phyloP scores from a whole-genome alignment of 2,113 vertebrate species.

The Hippolais icterina region DNA sequence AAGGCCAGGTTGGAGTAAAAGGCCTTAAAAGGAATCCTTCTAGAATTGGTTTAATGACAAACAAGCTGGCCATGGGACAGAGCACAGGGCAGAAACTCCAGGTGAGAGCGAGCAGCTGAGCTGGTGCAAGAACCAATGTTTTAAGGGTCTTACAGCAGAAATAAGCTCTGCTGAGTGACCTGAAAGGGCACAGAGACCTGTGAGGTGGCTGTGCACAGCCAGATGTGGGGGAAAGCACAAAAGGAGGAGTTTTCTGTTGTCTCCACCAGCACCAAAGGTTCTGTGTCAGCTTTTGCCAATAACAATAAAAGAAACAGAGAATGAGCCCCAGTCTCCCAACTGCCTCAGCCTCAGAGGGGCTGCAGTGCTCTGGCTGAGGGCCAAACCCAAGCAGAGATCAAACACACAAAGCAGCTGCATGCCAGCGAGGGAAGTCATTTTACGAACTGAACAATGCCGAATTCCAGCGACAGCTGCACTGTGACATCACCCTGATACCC shows the following conservation, averaged over 20 bases:
- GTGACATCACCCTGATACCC: not conserved
- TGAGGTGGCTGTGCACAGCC: not conserved
- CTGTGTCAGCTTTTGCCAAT: not conserved
- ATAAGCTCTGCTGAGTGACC: not conserved
- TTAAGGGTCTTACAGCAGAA: not conserved
- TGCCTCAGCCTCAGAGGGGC: not conserved
- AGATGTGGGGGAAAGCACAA: not conserved
- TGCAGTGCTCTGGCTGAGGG: not conserved
- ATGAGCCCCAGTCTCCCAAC: rapidly evolving
- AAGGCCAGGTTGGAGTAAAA: not conserved
- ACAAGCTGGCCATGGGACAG: not conserved
- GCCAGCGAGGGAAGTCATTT: not conserved
- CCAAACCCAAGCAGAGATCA: not conserved
- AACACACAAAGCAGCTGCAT: not conserved
- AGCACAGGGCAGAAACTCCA: not conserved
- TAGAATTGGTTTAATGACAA: not conserved
- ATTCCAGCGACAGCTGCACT: not conserved
- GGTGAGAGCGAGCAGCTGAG: not conserved
- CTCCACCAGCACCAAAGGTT: not conserved
- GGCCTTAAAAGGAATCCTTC: not conserved
- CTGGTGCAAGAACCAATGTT: not conserved
- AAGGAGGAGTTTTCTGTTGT: not conserved
- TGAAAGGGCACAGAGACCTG: not conserved
- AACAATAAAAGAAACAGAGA: not conserved
- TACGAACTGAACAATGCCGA: not conserved